Base-by-base conservation (phyloP, 2,888 invertebrate species). In the Dastarcus helophoroides region DNA sequence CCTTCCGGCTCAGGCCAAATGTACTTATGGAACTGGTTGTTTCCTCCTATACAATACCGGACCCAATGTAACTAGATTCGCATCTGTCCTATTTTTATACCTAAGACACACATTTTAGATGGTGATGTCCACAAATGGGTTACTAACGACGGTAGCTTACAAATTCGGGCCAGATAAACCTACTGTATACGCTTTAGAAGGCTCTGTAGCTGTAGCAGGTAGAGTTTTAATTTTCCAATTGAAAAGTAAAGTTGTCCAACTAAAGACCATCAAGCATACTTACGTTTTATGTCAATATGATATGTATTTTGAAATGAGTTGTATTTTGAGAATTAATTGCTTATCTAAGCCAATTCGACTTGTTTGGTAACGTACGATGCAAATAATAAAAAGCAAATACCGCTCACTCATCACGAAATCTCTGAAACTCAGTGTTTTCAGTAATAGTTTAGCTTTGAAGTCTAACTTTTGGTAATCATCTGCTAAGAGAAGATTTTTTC, bases 11-110 rank as follows among this genome's bases (percentile, higher is more conserved):
- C 81, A 86, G 65, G 89, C 90, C 8, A 91, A 94, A 60, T 89
- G 89, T 60, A 94, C 94, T 34, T 93, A 85, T 57, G 89, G 95
- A 26, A 94, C 94, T 31, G 94, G 93, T 31, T 91, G 94, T 51
- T 97, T 95, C 58, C 70, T 98, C 36, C 67, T 98, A 15, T 86
- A 86, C 50, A 95, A 98, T 61, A 95, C 94, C 34, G 97, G 95
- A 21, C 64, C 62, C 23, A 62, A 68, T 51, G 75, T 75, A 57
- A 52, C 62, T 42, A 29, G n/a, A n/a, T n/a, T n/a, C n/a, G n/a
- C n/a, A 7, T 14, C 10, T 29, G 11, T 22, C 4, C 8, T 17
- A 22, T 19, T 14, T 17, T 19, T 14, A 16, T 7, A 7, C 9
- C 22, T 10, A 7, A 27, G n/a, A n/a, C n/a, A n/a, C n/a, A n/a